Conservation (phyloP, 2,797 vertebrate species). For the Antennarius maculatus region DNA sequence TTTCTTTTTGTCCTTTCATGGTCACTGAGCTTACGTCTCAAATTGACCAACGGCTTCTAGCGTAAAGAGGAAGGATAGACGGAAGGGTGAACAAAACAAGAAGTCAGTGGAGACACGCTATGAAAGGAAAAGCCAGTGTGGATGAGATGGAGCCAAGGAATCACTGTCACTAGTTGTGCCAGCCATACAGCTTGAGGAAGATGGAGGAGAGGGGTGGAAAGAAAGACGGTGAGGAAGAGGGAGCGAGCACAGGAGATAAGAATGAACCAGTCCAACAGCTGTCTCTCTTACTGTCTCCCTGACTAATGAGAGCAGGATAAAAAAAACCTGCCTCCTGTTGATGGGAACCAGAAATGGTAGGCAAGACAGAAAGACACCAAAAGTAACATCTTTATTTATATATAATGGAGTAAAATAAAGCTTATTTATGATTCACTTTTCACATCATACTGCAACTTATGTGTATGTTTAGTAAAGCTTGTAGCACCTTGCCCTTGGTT, state of each 20-base stretch:
- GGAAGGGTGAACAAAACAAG: slow-evolving; percentile 46
- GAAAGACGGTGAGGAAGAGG: slow-evolving; percentile 54
- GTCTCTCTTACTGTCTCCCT: slow-evolving; percentile 73
- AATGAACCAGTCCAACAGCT: slow-evolving; percentile 71
- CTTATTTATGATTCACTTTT: background rate
- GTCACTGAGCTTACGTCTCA: slow-evolving; percentile 42
- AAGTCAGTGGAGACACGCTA: slow-evolving; percentile 29
- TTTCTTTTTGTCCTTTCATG: slow-evolving; percentile 31
- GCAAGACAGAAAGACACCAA: slow-evolving; percentile 18
- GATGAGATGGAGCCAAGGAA: slow-evolving; percentile 66
- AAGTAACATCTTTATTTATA: slow-evolving; percentile 1
- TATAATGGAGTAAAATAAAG: slow-evolving; percentile 6
- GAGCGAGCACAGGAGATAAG: slow-evolving; percentile 71
- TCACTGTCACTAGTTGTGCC: slow-evolving; percentile 73
- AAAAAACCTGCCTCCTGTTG: slow-evolving; percentile 75
- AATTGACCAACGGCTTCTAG: slow-evolving; percentile 32
- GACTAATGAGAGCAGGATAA: slow-evolving; percentile 77
- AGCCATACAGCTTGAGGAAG: slow-evolving; percentile 79
- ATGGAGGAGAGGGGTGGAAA: slow-evolving; percentile 69
- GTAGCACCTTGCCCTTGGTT: too few relatives aligned
- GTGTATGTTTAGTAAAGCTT: too few relatives aligned
- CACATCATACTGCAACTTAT: background rate
- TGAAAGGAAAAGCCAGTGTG: slow-evolving; percentile 41
- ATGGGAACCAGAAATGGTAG: slow-evolving; percentile 61
- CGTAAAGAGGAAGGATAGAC: slow-evolving; percentile 16